These are phyloP conservation scores for Lithophane ornitopus DNA, from an alignment of 2,888 invertebrate genomes.

Conservation along the genomic window DNA sequence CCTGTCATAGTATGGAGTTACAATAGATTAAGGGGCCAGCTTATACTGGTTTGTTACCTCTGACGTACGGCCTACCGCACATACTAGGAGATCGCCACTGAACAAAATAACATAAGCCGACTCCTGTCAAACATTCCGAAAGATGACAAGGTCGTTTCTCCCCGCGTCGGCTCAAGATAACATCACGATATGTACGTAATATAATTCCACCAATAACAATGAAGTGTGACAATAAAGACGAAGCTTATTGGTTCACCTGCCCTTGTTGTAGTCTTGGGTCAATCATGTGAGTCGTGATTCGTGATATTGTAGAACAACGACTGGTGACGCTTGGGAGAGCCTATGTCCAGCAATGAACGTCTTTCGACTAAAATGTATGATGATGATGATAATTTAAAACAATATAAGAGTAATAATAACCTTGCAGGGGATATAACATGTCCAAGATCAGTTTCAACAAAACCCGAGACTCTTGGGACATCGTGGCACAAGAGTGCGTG, in stretches of 20 bases:
- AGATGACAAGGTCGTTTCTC: constrained; percentile 12
- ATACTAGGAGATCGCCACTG: neutral
- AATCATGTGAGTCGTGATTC: constrained; percentile 1
- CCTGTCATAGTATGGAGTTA: neutral
- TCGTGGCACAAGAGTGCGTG: constrained; percentile 83
- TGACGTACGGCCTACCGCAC: neutral
- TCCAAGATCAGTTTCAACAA: constrained; percentile 81
- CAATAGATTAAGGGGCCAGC: neutral
- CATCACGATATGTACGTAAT: constrained; percentile 12
- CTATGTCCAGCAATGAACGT: neutral
- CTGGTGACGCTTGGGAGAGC: neutral
- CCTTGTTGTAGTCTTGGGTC: neutral
- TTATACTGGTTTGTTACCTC: neutral
- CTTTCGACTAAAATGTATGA: neutral
- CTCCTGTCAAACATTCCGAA: neutral
- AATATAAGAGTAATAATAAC: constrained; percentile 67
- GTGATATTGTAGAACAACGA: neutral
- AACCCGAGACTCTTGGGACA: constrained; percentile 81
- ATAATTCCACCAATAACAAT: constrained; percentile 34
- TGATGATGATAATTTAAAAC: neutral
- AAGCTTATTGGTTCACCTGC: constrained; percentile 7
- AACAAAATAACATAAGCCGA: neutral
- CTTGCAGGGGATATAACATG: constrained; percentile 85
- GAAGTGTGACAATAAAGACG: constrained; percentile 19
- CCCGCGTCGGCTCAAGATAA: constrained; percentile 16